Conservation (phyloP, 2,113 vertebrate species). For the Noctilio leporinus region DNA sequence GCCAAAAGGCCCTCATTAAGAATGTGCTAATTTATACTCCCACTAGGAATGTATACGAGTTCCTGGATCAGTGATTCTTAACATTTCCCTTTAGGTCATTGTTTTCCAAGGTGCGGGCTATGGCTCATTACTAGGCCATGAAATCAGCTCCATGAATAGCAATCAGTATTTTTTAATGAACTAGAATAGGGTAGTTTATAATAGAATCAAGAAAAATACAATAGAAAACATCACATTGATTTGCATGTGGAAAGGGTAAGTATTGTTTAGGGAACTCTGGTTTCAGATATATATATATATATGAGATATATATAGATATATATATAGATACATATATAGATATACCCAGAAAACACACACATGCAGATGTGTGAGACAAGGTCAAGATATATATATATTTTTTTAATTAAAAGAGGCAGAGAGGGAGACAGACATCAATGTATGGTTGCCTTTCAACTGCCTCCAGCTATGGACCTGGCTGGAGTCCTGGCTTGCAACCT, state of each 20-base stretch:
- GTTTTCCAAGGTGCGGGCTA: not conserved
- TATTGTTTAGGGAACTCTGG: not conserved
- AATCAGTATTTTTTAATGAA: slow-evolving; percentile 39
- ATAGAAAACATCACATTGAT: not conserved
- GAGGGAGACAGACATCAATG: no score
- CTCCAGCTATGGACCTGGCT: no score
- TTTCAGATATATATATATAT: not conserved
- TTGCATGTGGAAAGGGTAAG: not conserved
- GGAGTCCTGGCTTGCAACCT: no score
- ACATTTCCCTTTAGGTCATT: slow-evolving; percentile 1
- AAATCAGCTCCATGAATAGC: not conserved
- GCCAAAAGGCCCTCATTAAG: slow-evolving; percentile 22
- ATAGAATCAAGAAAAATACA: slow-evolving; percentile 15
- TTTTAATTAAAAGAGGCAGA: no score
- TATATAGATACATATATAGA: not conserved
- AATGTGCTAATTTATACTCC: not conserved
- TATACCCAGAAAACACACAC: not conserved
- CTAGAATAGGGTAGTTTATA: not conserved
- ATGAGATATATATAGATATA: not conserved
- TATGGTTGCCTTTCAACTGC: no score
- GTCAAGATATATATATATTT: no score
- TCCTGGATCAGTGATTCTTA: not conserved
- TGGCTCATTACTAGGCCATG: slow-evolving; percentile 30
- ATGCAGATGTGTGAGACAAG: not conserved
- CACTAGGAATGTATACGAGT: not conserved